A percentile compares a stretch with the other conserved stretches of the same genome.
Conservation (phyloP, 2,888 invertebrate species). For the Pristionchus mayeri region DNA sequence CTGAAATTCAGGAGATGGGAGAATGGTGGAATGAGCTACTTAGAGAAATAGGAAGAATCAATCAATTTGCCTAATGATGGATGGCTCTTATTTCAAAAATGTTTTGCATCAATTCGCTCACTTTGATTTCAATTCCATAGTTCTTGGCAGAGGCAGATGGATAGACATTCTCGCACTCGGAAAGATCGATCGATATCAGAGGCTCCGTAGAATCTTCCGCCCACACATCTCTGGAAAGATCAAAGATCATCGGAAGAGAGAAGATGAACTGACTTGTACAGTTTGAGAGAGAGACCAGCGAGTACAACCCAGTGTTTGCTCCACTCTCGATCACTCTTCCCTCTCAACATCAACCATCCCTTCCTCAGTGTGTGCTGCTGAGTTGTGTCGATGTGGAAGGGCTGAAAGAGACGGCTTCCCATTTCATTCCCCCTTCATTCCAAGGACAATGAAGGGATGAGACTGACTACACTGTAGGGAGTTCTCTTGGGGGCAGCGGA, state of each 20-base stretch:
- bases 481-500: neutral
- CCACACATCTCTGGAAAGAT: slow-evolving; percentile 72
- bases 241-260: neutral
- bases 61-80: no score
- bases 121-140: slow-evolving; percentile 76
- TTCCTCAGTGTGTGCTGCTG: slow-evolving; percentile 73
- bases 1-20: slow-evolving; percentile 54
- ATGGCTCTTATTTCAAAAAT: no score
- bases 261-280: slow-evolving; percentile 67
- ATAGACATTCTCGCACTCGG: slow-evolving; percentile 74
- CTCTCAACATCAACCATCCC: slow-evolving; percentile 76
- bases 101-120: no score
- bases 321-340: slow-evolving; percentile 74
- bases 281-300: slow-evolving; percentile 70
- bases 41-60: no score
- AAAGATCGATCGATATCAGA: slow-evolving; percentile 69
- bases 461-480: neutral
- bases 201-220: slow-evolving; percentile 73
- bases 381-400: slow-evolving; percentile 70
- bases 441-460: neutral
- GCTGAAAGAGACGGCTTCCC: slow-evolving; percentile 47
- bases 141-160: slow-evolving; percentile 71
- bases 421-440: neutral
- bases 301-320: slow-evolving; percentile 76
- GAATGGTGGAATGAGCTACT: neutral